Percentiles rank a stretch among this genome's conserved stretches.
phyloP scores from a whole-genome alignment of 2,797 vertebrate species.

The Limosa lapponica region DNA sequence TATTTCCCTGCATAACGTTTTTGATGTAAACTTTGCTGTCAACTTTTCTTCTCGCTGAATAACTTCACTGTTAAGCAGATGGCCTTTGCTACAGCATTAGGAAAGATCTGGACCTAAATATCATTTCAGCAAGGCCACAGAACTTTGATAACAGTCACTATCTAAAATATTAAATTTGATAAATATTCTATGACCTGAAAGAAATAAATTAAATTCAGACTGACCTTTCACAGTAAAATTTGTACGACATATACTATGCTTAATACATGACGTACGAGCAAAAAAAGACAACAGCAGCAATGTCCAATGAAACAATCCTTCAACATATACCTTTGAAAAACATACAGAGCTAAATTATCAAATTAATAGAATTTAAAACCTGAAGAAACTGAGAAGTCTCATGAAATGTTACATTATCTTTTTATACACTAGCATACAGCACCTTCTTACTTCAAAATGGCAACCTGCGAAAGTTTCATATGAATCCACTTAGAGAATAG shows the following conservation, averaged over 20 bases:
- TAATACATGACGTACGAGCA: rapidly evolving
- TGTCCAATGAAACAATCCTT: not conserved
- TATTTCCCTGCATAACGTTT: not conserved
- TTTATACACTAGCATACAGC: not conserved
- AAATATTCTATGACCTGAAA: not conserved
- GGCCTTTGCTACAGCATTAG: not conserved
- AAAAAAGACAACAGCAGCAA: not conserved
- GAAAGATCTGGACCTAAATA: not conserved
- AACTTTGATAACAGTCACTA: not conserved
- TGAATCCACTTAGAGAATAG: not conserved
- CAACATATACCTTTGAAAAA: not conserved
- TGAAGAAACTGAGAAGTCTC: not conserved
- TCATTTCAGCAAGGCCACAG: not conserved
- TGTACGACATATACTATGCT: not conserved
- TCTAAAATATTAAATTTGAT: not conserved
- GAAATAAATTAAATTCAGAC: not conserved
- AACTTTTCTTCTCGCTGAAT: not conserved
- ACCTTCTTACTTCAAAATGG: not conserved
- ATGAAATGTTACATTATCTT: not conserved
- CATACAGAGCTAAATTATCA: not conserved
- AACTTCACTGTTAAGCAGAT: not conserved
- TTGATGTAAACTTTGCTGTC: not conserved
- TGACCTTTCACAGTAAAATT: not conserved
- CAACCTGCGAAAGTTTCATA: not conserved
- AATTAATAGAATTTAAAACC: not conserved